A percentile compares a stretch with the other conserved stretches of the same genome.
phyloP scores from a whole-genome alignment of 2,113 vertebrate genomes.

The Tretioscincus oriximinensis region DNA sequence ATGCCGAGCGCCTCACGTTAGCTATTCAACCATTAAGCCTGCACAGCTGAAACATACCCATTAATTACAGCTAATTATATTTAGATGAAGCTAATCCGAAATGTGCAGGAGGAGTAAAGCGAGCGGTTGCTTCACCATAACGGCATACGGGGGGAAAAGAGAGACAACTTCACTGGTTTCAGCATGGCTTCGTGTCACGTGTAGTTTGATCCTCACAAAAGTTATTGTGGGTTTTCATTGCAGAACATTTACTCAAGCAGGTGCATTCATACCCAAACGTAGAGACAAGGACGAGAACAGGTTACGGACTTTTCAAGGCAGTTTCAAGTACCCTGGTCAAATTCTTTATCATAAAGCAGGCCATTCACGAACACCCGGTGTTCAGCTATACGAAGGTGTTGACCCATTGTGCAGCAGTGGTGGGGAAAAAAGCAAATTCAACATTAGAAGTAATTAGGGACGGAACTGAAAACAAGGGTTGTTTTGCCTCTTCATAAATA shows the following conservation, averaged over 20 bases:
- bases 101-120: neutral
- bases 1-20: neutral
- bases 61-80: slow-evolving; percentile 17
- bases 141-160: neutral
- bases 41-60: slow-evolving; percentile 4
- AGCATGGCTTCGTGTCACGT: neutral
- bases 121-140: neutral
- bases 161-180: neutral
- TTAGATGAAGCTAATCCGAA: slow-evolving; percentile 15
- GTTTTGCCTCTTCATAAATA: no score
- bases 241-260: neutral
- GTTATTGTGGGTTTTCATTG: no score
- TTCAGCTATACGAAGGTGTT: no score
- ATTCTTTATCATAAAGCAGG: no score
- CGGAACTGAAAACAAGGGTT: no score
- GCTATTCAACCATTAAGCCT: neutral
- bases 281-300: neutral
- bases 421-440: no score
- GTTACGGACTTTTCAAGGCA: no score
- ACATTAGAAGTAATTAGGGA: no score
- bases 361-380: no score
- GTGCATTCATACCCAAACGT: neutral
- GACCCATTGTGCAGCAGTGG: no score
- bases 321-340: no score
- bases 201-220: no score